phyloP scores from a whole-genome alignment of 2,888 invertebrate genomes.

The Caenorhabditis drosophilae region DNA sequence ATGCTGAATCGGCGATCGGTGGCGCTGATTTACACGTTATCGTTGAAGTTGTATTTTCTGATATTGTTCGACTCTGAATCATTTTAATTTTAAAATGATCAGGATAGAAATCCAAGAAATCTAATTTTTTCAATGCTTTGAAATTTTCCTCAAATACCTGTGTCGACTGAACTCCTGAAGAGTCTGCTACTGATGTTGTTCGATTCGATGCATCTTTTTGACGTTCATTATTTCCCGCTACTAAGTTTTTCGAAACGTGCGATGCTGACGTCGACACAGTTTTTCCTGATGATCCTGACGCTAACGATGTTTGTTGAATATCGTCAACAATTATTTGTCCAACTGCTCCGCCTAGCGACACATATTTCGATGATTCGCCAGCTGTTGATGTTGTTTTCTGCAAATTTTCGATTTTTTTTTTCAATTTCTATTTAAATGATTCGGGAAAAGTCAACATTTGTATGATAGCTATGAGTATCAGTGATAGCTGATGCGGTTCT shows the following conservation, averaged over 20 bases:
- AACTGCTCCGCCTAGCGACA: slow-evolving; percentile 22
- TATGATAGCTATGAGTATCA: slow-evolving; percentile 29
- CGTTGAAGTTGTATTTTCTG: slow-evolving; percentile 30
- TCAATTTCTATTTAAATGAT: neutral
- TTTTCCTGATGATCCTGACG: slow-evolving; percentile 22
- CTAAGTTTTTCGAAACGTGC: no score
- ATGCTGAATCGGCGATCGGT: slow-evolving; percentile 5
- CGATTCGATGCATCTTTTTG: slow-evolving; percentile 9
- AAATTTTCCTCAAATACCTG: neutral
- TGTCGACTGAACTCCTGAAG: slow-evolving; percentile 1
- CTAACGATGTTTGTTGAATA: slow-evolving; percentile 7
- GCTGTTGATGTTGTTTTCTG: slow-evolving; percentile 31
- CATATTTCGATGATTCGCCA: slow-evolving; percentile 25
- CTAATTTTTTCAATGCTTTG: neutral
- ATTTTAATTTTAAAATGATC: neutral
- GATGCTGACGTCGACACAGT: slow-evolving; percentile 9
- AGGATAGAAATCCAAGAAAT: no score
- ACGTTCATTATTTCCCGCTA: slow-evolving; percentile 9
- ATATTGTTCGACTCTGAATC: slow-evolving; percentile 15
- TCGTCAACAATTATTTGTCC: slow-evolving; percentile 28
- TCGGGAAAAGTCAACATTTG: slow-evolving; percentile 11
- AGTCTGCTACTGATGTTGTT: slow-evolving; percentile 16
- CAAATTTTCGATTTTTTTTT: neutral
- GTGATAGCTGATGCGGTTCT: slow-evolving; percentile 20
- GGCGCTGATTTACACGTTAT: slow-evolving; percentile 35